Evolutionary conservation across 2,797 vertebrate genomes (phyloP).

Genomic region (Glossophaga mutica): DNA sequence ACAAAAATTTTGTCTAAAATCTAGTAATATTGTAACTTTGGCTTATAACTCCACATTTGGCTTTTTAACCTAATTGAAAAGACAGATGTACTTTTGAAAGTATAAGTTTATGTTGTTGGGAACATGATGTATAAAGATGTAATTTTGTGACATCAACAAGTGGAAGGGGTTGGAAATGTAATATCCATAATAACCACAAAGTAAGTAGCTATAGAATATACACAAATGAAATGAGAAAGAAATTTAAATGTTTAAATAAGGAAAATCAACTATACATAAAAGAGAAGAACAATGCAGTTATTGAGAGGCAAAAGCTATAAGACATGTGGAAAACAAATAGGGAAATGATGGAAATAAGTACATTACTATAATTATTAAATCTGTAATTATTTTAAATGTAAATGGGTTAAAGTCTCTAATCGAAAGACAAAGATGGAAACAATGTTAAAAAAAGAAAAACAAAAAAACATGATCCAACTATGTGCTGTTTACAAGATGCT

Average conservation of each 20-base stretch:
- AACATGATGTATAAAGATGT: background rate
- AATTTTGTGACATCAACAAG: background rate
- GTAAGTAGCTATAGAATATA: background rate
- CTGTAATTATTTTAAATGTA: background rate
- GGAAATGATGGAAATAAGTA: background rate
- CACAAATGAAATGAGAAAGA: background rate
- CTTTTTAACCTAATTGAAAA: background rate
- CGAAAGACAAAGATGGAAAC: background rate
- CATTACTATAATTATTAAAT: background rate
- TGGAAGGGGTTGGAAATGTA: background rate
- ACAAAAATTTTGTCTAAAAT: background rate
- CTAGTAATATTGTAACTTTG: background rate
- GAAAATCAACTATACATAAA: background rate
- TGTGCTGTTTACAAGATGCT: background rate
- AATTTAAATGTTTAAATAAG: background rate
- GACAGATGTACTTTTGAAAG: background rate
- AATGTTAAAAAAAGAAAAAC: background rate
- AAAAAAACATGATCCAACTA: background rate
- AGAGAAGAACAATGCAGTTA: background rate
- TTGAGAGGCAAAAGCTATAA: background rate
- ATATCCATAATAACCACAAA: background rate
- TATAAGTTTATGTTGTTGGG: background rate
- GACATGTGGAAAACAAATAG: background rate
- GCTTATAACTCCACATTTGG: background rate
- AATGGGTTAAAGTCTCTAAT: background rate